Conservation (phyloP, 2,797 vertebrate species). For the Morelia viridis region DNA sequence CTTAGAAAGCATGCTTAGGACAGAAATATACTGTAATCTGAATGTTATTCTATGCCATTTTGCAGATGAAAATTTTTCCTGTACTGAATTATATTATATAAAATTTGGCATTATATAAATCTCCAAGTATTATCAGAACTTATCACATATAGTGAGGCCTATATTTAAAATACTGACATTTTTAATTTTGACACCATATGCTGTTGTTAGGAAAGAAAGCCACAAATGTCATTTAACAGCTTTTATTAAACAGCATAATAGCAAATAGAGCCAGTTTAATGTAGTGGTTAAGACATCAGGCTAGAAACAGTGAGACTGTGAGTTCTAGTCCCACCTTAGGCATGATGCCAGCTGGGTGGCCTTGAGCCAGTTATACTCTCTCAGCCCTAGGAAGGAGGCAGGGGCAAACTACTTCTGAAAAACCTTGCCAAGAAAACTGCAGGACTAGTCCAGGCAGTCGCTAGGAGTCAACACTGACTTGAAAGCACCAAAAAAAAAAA, state of each 20-base stretch:
- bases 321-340: not conserved
- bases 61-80: not conserved
- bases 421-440: not conserved
- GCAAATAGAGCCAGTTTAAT: not conserved
- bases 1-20: not conserved
- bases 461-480: not conserved
- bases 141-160: not conserved
- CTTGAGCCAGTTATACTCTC: not conserved
- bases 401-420: not conserved
- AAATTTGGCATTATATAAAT: conserved; percentile 37
- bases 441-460: not conserved
- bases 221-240: not conserved
- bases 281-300: not conserved
- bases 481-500: not conserved
- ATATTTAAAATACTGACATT: not conserved
- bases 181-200: not conserved
- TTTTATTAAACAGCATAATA: conserved; percentile 17
- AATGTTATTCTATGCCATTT: not conserved
- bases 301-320: not conserved
- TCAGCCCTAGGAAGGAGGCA: not conserved
- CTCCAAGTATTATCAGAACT: not conserved
- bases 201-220: not conserved
- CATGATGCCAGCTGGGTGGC: not conserved
- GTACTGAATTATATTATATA: not conserved
- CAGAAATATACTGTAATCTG: not conserved